phyloP scores from a whole-genome alignment of 2,797 vertebrate genomes.

The Siniperca scherzeri region DNA sequence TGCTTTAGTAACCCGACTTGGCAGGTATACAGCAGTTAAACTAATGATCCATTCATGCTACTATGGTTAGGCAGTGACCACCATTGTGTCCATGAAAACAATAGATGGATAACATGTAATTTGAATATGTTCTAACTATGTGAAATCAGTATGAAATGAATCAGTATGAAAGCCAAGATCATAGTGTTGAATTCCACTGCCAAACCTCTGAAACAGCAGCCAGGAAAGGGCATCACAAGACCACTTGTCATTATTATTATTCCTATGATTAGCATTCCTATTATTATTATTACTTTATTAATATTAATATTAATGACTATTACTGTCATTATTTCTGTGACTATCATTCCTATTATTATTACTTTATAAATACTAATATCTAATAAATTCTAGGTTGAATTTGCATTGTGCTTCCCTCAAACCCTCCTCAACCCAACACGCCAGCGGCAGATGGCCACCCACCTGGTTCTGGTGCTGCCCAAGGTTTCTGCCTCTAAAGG shows the following conservation, averaged over 20 bases:
- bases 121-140: not conserved
- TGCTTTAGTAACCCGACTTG: not conserved
- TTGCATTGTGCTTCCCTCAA: too few species aligned
- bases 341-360: too few species aligned
- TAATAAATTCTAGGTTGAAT: too few species aligned
- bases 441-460: too few species aligned
- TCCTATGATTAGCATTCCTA: too few species aligned
- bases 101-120: not conserved
- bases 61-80: not conserved
- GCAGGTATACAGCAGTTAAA: not conserved
- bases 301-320: too few species aligned
- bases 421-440: too few species aligned
- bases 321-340: too few species aligned
- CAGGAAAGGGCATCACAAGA: conserved; percentile 62
- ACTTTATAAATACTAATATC: too few species aligned
- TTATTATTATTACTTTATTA: too few species aligned
- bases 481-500: too few species aligned
- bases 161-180: not conserved
- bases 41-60: not conserved
- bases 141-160: not conserved
- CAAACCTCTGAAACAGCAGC: conserved; percentile 22
- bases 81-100: not conserved
- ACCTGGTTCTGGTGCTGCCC: too few species aligned
- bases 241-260: conserved; percentile 16
- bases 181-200: conserved; percentile 7